Evolutionary conservation across 2,888 invertebrate genomes (phyloP).

Genomic region (Podabrus alpinus): DNA sequence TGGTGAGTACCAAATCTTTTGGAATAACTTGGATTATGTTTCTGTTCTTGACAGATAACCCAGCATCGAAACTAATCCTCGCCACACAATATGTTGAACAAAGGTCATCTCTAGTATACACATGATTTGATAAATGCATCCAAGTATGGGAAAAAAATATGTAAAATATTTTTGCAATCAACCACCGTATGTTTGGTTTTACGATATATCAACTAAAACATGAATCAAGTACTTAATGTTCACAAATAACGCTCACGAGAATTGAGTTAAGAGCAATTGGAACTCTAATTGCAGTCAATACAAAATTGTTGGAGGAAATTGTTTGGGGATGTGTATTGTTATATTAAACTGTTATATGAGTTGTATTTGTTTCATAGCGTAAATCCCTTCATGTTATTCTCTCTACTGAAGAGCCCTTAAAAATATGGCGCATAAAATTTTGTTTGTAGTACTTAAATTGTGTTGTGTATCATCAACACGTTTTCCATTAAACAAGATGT

Average conservation of each 20-base stretch:
- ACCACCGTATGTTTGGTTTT: conserved; percentile 4
- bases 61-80: too few species aligned
- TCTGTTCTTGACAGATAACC: too few species aligned
- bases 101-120: too few species aligned
- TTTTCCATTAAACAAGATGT: not conserved
- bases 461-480: conserved; percentile 14
- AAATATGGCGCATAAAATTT: conserved; percentile 41
- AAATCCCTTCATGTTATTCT: conserved; percentile 24
- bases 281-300: conserved; percentile 47
- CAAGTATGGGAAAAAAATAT: not conserved
- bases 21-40: too few species aligned
- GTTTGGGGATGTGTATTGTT: conserved; percentile 30
- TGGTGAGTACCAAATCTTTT: too few species aligned
- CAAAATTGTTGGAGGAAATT: conserved; percentile 38
- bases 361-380: conserved; percentile 41
- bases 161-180: not conserved
- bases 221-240: conserved; percentile 46
- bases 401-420: conserved; percentile 41
- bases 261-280: conserved; percentile 50
- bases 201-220: conserved; percentile 5
- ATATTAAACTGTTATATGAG: conserved; percentile 38
- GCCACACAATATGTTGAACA: too few species aligned
- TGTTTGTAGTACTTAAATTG: conserved; percentile 12
- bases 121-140: too few species aligned
- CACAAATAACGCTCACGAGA: conserved; percentile 47